These are phyloP conservation scores for Elmis aenea DNA, from an alignment of 2,888 invertebrate genomes.

Conservation along the genomic window DNA sequence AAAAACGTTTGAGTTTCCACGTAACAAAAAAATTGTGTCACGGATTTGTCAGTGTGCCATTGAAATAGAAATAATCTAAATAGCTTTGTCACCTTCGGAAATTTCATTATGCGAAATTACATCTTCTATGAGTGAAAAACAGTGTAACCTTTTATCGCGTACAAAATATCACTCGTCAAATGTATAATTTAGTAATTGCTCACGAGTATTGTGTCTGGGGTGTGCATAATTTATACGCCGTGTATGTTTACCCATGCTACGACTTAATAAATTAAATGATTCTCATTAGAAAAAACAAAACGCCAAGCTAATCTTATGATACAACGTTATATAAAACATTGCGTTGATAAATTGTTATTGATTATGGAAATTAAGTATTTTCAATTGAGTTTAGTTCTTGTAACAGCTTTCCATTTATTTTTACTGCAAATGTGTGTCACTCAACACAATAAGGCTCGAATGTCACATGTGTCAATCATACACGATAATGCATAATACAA, in stretches of 20 bases:
- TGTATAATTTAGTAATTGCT: constrained; percentile 36
- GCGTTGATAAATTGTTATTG: too few species aligned
- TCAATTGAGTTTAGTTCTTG: too few species aligned
- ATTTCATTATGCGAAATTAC: too few species aligned
- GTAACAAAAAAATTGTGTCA: too few species aligned
- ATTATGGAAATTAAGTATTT: too few species aligned
- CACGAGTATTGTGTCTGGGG: constrained; percentile 26
- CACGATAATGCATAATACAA: constrained; percentile 11
- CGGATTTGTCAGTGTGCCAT: too few species aligned
- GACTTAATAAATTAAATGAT: constrained; percentile 24
- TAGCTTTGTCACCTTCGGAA: too few species aligned
- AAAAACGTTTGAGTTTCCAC: constrained; percentile 13
- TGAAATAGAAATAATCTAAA: too few species aligned
- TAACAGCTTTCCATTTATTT: too few species aligned
- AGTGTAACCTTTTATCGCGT: constrained; percentile 30
- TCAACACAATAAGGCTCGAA: constrained; percentile 11
- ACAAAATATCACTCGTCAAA: constrained; percentile 33
- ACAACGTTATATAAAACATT: too few species aligned
- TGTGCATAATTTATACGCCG: constrained; percentile 32
- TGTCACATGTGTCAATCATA: constrained; percentile 18
- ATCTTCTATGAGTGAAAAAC: constrained; percentile 36
- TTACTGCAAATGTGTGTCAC: too few species aligned
- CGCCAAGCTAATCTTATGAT: too few species aligned
- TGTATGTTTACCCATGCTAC: constrained; percentile 18
- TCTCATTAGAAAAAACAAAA: constrained; percentile 16